These are phyloP conservation scores for Parambassis ranga DNA, from an alignment of 2,797 vertebrate genomes.

Conservation along the genomic window DNA sequence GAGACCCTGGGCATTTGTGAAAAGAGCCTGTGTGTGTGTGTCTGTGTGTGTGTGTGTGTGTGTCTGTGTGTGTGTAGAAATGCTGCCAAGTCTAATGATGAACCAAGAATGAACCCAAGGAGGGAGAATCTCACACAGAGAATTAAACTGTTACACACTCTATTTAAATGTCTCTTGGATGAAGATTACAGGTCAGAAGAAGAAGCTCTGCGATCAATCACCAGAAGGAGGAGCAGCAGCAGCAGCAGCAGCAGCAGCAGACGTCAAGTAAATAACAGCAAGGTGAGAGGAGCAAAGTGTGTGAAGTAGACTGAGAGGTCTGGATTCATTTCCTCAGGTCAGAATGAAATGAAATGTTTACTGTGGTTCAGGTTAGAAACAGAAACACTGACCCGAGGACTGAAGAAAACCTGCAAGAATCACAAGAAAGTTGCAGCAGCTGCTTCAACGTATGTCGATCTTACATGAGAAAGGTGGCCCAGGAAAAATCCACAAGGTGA, in stretches of 20 bases:
- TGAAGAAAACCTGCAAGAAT: no score
- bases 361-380: no score
- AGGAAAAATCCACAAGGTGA: no score
- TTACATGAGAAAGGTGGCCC: no score
- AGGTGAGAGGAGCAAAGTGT: no score
- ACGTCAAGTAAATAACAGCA: no score
- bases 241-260: not conserved
- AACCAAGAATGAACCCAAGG: slow-evolving; percentile 21
- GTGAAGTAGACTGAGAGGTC: no score
- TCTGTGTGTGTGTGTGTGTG: not conserved
- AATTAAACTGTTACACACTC: slow-evolving; percentile 18
- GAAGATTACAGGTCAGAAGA: slow-evolving; percentile 6
- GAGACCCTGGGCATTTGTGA: slow-evolving; percentile 21
- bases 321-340: no score
- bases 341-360: no score
- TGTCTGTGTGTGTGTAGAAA: not conserved
- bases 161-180: slow-evolving; percentile 18
- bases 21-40: slow-evolving; percentile 4
- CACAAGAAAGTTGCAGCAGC: no score
- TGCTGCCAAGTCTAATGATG: slow-evolving; percentile 19
- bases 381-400: no score
- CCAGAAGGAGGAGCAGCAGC: not conserved
- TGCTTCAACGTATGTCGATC: no score
- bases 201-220: not conserved
- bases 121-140: not conserved